Base-by-base conservation (phyloP, 2,113 vertebrate genomes). In the Sprattus sprattus region DNA sequence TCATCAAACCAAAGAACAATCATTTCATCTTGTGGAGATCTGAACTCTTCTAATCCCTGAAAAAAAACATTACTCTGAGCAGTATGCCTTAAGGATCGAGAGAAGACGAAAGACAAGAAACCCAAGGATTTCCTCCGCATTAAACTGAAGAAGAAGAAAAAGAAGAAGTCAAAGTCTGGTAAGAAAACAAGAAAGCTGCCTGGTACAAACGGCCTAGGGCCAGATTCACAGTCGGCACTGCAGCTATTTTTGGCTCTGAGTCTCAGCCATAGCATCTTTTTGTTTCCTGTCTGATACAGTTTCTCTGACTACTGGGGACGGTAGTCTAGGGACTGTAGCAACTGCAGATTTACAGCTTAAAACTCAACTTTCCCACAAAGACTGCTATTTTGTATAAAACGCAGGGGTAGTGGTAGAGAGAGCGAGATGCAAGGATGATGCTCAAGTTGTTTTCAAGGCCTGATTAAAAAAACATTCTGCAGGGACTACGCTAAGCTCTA, bases 91-190 rank as follows among this genome's bases (percentile, higher is more conserved):
- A 97, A 97, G 94, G 94, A 95, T 50, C 92, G 92, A 81, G 97
- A 97, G 88, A 96, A 96, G 91, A 94, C 87, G 88, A 97, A 96
- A 94, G 97, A 97, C 86, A 98, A 95, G 92, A 97, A 96, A 93
- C 94, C 94, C 87, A 97, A 95, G 93, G 96, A 97, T 88, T 96
- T 93, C 91, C 96, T 97, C 83, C 96, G 94, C 89, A 95, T 97
- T 50, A 98, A 97, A 89, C 94, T 97, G 82, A 99, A 97, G 95
- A 99, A 97, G 89, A 98, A 96, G 93, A 98, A 96, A 92, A 97
- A 96, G 89, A 99, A 96, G 92, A 98, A 95, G 92, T 90, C 90
- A 60, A 97, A 97, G 91, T 94, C 95, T 88, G 98, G 98, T 99
- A 96, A 97, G 93, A 87, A 86, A 86, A 46, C 18, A 7, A 78